Evolutionary conservation across 2,113 vertebrate species (phyloP).

Genomic region (Toxotes chatareus): DNA sequence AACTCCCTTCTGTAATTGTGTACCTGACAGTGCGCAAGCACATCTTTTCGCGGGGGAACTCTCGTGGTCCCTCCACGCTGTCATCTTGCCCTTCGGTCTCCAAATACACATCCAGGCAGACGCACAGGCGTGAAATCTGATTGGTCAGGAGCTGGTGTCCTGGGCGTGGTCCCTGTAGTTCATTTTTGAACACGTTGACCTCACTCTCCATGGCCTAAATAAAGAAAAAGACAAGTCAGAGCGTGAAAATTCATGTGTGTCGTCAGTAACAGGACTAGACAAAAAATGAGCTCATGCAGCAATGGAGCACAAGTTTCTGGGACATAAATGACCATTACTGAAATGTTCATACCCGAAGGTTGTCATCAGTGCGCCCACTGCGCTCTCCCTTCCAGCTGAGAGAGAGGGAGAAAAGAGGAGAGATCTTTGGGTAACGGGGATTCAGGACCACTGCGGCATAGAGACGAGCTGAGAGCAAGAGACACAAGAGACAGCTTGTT

Average conservation of each 20-base stretch:
- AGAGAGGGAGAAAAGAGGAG: constrained; percentile 92
- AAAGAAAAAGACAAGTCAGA: neutral
- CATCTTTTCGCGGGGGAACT: constrained; percentile 99
- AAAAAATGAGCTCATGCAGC: neutral
- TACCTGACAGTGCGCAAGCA: constrained; percentile 96
- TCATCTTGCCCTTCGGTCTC: constrained; percentile 95
- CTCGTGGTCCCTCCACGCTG: constrained; percentile 94
- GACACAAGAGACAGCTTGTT: neutral
- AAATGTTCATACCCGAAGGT: constrained; percentile 88
- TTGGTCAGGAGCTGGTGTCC: constrained; percentile 97
- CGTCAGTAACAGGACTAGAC: neutral
- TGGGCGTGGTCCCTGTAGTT: constrained; percentile 91
- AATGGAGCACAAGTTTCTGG: neutral
- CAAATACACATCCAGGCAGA: constrained; percentile 95
- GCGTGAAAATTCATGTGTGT: neutral
- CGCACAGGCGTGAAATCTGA: constrained; percentile 93
- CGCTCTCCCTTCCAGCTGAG: constrained; percentile 98
- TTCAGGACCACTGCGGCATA: constrained; percentile 91
- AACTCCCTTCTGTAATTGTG: neutral
- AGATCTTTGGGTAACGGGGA: constrained; percentile 91
- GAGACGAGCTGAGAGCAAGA: constrained; percentile 87
- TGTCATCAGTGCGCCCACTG: constrained; percentile 91
- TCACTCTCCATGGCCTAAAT: constrained; percentile 95
- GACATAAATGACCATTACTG: neutral
- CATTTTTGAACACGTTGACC: constrained; percentile 92